Conservation (phyloP, 2,888 invertebrate genomes). For the Orthosia cruda region DNA sequence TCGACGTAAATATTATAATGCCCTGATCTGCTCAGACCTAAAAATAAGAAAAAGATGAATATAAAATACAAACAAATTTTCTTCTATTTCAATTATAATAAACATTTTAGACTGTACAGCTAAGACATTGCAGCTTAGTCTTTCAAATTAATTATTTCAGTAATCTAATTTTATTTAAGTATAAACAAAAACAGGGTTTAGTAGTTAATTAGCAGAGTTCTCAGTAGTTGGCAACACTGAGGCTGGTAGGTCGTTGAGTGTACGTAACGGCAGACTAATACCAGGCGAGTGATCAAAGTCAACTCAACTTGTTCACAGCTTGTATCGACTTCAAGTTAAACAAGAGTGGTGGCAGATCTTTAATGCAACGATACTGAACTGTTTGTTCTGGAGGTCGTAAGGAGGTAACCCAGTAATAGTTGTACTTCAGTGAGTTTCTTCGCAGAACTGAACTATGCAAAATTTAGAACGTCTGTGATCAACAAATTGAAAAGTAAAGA, state of each 20-base stretch:
- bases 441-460: neutral
- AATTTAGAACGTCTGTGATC: neutral
- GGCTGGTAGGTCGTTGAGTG: neutral
- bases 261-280: neutral
- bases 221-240: neutral
- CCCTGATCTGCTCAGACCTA: constrained; percentile 29
- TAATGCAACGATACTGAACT: neutral
- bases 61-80: neutral
- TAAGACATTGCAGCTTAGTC: too few relatives aligned
- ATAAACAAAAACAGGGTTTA: neutral
- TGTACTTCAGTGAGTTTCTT: neutral
- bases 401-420: too few relatives aligned
- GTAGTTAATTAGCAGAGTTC: constrained; percentile 11
- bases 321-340: constrained; percentile 16
- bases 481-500: neutral
- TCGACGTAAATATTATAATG: constrained; percentile 52
- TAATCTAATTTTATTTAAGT: neutral
- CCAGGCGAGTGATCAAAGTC: constrained; percentile 30
- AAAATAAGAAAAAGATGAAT: constrained; percentile 14
- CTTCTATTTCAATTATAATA: neutral
- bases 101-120: too few relatives aligned
- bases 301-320: constrained; percentile 32
- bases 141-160: neutral
- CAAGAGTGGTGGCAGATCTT: neutral
- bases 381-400: neutral